These are phyloP conservation scores for Leptopilina drosophilae DNA, from an alignment of 2,888 invertebrate genomes.

Conservation along the genomic window DNA sequence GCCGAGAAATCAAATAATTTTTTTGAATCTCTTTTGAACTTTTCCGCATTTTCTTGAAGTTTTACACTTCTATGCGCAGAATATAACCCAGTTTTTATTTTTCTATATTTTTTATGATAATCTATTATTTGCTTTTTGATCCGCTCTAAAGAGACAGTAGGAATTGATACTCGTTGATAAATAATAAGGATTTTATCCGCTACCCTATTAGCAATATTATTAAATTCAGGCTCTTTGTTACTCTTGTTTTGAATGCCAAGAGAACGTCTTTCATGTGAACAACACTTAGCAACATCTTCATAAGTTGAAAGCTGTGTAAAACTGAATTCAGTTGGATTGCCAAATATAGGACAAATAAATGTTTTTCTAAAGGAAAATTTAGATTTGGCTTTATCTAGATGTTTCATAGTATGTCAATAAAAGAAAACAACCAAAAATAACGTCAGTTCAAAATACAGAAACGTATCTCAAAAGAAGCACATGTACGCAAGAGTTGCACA, in stretches of 20 bases:
- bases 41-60: neutral
- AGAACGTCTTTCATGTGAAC: neutral
- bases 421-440: too few species aligned
- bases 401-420: too few species aligned
- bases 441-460: too few species aligned
- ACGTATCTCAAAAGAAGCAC: neutral
- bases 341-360: constrained; percentile 27
- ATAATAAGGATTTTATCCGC: neutral
- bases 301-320: constrained; percentile 14
- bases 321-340: neutral
- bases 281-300: constrained; percentile 1
- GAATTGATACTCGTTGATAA: constrained; percentile 8
- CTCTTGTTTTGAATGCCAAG: constrained; percentile 4
- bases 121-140: neutral
- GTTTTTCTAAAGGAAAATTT: constrained; percentile 6
- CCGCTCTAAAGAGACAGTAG: neutral
- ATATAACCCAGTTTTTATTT: constrained; percentile 18
- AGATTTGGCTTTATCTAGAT: too few species aligned
- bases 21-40: constrained; percentile 14
- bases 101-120: constrained; percentile 20
- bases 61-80: constrained; percentile 25
- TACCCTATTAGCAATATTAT: neutral
- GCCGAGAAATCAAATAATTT: constrained; percentile 22
- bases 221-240: constrained; percentile 20
- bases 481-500: neutral